These are phyloP conservation scores for Pandemis corylana DNA, from an alignment of 2,888 invertebrate genomes.

Conservation along the genomic window DNA sequence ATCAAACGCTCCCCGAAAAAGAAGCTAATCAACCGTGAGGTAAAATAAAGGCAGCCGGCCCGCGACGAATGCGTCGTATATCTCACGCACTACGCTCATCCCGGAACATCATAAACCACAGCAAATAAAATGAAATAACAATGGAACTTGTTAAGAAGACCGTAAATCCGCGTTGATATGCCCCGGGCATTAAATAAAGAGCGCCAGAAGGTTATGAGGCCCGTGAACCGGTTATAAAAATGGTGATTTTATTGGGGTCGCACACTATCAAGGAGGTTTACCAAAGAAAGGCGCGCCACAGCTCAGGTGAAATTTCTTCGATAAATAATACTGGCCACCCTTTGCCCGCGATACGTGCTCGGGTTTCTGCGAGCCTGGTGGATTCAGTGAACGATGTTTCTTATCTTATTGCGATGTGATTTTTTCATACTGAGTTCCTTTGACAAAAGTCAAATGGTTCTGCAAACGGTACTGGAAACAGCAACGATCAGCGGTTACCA, in stretches of 20 bases:
- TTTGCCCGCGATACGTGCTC: conserved; percentile 49
- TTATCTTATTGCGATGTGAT: conserved; percentile 45
- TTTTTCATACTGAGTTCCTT: conserved; percentile 34
- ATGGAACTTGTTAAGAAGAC: conserved; percentile 52
- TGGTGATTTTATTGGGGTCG: conserved; percentile 67
- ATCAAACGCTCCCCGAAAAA: not conserved
- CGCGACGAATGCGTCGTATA: conserved; percentile 45
- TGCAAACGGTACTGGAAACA: conserved; percentile 14
- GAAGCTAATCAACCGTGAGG: conserved; percentile 6
- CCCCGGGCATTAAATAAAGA: conserved; percentile 61
- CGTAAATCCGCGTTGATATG: conserved; percentile 61
- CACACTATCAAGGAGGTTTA: conserved; percentile 53
- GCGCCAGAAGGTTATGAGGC: conserved; percentile 57
- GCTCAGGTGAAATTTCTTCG: conserved; percentile 52
- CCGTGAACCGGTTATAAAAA: conserved; percentile 67
- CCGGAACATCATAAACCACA: conserved; percentile 46
- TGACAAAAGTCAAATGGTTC: conserved; percentile 45
- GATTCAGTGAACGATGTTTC: conserved; percentile 45
- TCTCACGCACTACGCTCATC: conserved; percentile 49
- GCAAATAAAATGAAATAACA: conserved; percentile 49
- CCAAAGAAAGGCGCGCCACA: conserved; percentile 43
- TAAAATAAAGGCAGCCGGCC: conserved; percentile 22
- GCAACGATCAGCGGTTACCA: conserved; percentile 22
- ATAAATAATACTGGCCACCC: conserved; percentile 54
- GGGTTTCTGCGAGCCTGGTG: conserved; percentile 48